Percentiles rank a stretch among this genome's conserved stretches.
phyloP scores from a whole-genome alignment of 1,140 invertebrate species.

The Caenorhabditis brenneri region DNA sequence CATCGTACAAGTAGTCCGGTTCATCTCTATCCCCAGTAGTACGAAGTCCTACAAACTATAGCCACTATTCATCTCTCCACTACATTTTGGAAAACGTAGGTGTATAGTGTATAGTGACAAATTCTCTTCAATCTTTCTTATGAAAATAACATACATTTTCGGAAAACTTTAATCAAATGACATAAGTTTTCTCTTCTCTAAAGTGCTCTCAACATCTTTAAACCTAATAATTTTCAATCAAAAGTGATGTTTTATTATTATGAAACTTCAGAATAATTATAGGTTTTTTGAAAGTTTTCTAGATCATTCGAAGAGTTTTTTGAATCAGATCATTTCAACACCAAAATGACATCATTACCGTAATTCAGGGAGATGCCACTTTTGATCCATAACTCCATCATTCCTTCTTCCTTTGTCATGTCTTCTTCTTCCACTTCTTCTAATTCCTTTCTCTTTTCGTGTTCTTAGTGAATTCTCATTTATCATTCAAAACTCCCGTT shows the following conservation, averaged over 20 bases:
- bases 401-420: not conserved
- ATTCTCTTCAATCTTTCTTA: not conserved
- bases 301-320: not conserved
- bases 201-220: not conserved
- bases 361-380: not conserved
- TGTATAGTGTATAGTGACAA: not conserved
- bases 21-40: no score
- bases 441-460: not conserved
- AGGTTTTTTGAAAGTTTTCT: not conserved
- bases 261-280: no score
- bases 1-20: no score
- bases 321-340: no score
- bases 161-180: no score
- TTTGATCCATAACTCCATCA: slow-evolving; percentile 5
- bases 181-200: no score
- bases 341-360: not conserved
- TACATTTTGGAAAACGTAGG: not conserved
- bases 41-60: no score
- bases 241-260: not conserved
- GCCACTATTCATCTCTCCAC: not conserved
- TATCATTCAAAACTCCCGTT: slow-evolving; percentile 14
- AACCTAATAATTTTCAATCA: not conserved
- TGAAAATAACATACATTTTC: no score
- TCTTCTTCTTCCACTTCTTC: no score
- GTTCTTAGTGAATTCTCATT: not conserved